Evolutionary conservation across 2,888 invertebrate species (phyloP).

Genomic region (Mycogona germanica): DNA sequence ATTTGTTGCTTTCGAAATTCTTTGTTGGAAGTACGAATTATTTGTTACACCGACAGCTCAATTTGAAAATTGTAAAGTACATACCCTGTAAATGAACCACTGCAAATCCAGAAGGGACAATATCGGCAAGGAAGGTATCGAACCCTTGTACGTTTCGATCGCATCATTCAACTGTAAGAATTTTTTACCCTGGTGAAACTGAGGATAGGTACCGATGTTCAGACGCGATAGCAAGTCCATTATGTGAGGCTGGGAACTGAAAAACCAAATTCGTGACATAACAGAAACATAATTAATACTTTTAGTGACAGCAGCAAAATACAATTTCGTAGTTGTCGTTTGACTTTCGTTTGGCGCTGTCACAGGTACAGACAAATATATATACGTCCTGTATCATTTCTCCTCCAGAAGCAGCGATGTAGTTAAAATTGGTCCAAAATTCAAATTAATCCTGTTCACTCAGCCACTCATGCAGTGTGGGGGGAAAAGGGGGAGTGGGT

Average conservation of each 20-base stretch:
- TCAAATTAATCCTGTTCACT: too few relatives aligned
- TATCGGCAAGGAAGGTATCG: conserved; percentile 22
- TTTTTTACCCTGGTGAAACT: conserved; percentile 26
- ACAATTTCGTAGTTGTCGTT: too few relatives aligned
- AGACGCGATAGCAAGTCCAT: conserved; percentile 32
- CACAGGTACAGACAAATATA: too few relatives aligned
- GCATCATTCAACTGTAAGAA: conserved; percentile 26
- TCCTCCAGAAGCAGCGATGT: background rate
- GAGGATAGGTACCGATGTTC: conserved; percentile 30
- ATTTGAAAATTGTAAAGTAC: background rate
- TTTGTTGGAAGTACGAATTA: too few relatives aligned
- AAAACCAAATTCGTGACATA: background rate
- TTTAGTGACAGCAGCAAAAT: too few relatives aligned
- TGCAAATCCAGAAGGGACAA: conserved; percentile 23
- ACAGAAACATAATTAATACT: too few relatives aligned
- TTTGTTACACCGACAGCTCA: background rate
- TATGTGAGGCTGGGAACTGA: conserved; percentile 30
- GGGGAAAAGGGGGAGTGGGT: too few relatives aligned
- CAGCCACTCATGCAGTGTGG: too few relatives aligned
- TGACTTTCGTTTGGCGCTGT: too few relatives aligned
- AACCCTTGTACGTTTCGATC: conserved; percentile 20
- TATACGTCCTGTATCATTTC: too few relatives aligned
- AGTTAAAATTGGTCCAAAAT: too few relatives aligned
- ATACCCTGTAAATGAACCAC: conserved; percentile 26
- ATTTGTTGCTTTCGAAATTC: too few relatives aligned